phyloP scores from a whole-genome alignment of 2,113 vertebrate genomes.

The Cephalopterus ornatus region DNA sequence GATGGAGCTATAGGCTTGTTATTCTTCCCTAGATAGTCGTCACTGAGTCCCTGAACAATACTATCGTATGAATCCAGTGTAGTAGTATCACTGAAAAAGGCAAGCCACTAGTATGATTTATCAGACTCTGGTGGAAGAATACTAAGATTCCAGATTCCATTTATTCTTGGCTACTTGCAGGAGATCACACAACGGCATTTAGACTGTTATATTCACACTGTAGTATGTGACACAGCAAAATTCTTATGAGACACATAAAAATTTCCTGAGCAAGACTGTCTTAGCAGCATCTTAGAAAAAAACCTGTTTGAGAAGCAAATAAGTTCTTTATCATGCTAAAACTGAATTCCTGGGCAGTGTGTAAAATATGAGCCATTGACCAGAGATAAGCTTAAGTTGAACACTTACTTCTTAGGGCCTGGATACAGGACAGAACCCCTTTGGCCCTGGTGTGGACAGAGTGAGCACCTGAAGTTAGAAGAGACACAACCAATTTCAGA shows the following conservation, averaged over 20 bases:
- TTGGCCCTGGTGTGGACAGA: background rate
- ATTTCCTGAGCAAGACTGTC: background rate
- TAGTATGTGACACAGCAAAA: background rate
- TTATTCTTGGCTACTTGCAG: background rate
- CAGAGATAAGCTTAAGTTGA: background rate
- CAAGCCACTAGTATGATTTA: background rate
- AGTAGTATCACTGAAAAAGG: background rate
- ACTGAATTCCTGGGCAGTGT: background rate
- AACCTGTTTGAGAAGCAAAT: background rate
- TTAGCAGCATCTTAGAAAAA: background rate
- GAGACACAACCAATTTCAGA: background rate
- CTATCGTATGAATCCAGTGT: accelerated
- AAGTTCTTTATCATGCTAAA: background rate
- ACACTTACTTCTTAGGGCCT: accelerated
- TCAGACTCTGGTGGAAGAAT: background rate
- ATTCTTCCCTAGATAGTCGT: background rate
- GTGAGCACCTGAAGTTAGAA: background rate
- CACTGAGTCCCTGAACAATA: background rate
- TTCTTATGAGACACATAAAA: background rate
- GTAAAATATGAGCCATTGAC: background rate
- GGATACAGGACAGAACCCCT: background rate
- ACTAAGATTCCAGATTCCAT: background rate
- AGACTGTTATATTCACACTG: background rate
- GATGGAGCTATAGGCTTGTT: conserved; percentile 52
- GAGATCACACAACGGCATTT: background rate